Conservation (phyloP, 2,888 invertebrate species). For the Frankliniella fusca region DNA sequence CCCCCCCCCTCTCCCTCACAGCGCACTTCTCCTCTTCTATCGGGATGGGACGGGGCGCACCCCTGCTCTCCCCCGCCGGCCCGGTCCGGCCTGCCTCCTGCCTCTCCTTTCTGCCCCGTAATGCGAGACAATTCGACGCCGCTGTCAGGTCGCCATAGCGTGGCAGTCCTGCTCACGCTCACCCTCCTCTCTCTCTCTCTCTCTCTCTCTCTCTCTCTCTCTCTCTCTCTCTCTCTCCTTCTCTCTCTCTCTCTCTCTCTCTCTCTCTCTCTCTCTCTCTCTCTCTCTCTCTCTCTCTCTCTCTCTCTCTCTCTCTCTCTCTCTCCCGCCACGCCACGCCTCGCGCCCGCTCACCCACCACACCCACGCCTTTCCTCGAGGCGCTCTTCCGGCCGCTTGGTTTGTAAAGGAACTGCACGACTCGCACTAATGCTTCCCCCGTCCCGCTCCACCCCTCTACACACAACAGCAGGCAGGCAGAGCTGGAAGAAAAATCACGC, state of each 20-base stretch:
- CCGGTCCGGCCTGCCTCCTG: no score
- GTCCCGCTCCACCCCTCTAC: no score
- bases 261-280: no score
- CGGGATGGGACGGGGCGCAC: not conserved
- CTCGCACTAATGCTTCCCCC: not conserved
- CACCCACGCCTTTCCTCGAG: not conserved
- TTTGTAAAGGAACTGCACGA: slow-evolving; percentile 6
- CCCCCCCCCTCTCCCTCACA: no score
- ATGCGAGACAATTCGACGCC: not conserved
- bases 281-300: no score
- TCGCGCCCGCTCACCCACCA: not conserved
- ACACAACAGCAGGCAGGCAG: no score
- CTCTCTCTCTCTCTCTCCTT: not conserved
- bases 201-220: not conserved
- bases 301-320: not conserved
- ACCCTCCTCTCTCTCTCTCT: no score
- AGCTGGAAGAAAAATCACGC: no score
- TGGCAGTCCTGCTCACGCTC: no score
- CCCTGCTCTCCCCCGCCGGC: not conserved
- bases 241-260: no score
- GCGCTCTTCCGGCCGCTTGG: slow-evolving; percentile 1
- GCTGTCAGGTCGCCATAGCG: not conserved
- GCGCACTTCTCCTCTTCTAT: not conserved
- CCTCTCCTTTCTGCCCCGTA: not conserved
- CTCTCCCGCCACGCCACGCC: not conserved